Evolutionary conservation across 1,140 invertebrate genomes (phyloP).

Genomic region (Brachionus rotundiformis): DNA sequence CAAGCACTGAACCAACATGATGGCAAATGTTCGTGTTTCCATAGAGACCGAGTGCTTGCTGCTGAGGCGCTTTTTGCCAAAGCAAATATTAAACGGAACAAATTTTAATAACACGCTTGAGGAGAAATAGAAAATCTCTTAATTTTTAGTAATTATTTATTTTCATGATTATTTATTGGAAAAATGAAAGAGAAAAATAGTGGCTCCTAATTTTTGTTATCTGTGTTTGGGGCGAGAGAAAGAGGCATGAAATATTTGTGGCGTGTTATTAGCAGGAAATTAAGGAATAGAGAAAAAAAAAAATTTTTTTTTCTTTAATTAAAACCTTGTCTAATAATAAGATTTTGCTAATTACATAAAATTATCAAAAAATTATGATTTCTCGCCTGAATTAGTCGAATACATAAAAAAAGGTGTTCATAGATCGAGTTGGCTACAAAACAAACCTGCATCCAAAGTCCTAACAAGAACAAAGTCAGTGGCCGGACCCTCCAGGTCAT

Average conservation of each 20-base stretch:
- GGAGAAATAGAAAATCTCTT: neutral
- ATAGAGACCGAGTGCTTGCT: neutral
- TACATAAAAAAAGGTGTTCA: neutral
- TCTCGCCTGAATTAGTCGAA: neutral
- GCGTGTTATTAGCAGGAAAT: neutral
- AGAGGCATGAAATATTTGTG: neutral
- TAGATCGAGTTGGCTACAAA: neutral
- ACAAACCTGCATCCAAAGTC: constrained; percentile 25
- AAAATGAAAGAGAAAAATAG: neutral
- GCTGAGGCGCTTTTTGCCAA: neutral
- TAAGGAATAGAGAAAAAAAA: neutral
- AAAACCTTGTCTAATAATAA: neutral
- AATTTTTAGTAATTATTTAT: neutral
- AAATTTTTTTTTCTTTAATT: neutral
- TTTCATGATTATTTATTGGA: neutral
- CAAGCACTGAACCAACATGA: neutral
- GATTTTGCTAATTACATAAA: neutral
- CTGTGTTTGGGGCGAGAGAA: neutral
- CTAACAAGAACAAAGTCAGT: neutral
- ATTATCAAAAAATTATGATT: neutral
- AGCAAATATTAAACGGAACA: neutral
- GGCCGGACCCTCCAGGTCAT: constrained; percentile 33
- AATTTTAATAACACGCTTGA: neutral
- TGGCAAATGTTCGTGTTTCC: neutral
- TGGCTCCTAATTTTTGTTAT: neutral